Evolutionary conservation across 2,113 vertebrate species (phyloP), one percentile per base, ranked within the genome.

Genomic region (Malaclemys terrapin): DNA sequence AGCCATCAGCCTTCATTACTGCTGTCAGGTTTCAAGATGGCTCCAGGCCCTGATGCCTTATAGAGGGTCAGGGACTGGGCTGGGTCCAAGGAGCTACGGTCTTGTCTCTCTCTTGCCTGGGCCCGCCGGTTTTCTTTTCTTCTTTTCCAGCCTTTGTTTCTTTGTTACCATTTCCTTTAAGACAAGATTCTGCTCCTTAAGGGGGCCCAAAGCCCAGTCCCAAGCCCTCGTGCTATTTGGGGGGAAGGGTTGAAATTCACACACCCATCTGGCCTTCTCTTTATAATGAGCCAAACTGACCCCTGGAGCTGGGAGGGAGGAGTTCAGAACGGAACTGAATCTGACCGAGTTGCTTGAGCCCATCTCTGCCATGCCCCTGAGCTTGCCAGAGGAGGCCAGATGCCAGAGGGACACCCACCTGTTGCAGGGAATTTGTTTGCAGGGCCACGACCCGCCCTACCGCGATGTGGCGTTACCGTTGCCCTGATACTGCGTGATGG

Each of bases 1-100:
- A 98, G 98, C 98, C 98, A 98, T 98, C 98, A 98, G 97, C 97
- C 98, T 98, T 98, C 98, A 98, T 98, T 98, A 98, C 97, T 93
- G 96, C 98, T 98, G 98, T 98, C 98, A 98, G 96, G 85, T 95
- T 91, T 94, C 98, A 97, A 16, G 97, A 96, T 82, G 91, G 89
- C 83, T 81, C 38, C 1, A 38, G 49, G 45, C 25, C 31, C 78
- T 14, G 47, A 9, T 2, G 45, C 25, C 53, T 31, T 50, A 50
- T 42, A 27, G 59, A 52, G 52, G 56, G 10, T 17, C 22, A 62
- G 5, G 35, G 25, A 29, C 45, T 42, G 27, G 16, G 31, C 11
- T n/a, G 14, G 42, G 20, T 25, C 56, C 3, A 24, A 62, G 87
- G n/a, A n/a, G n/a, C 50, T 54, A 5, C 42, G 1, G 42, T 29